phyloP scores from a whole-genome alignment of 1,140 invertebrate species.

The Caenorhabditis tropicalis region DNA sequence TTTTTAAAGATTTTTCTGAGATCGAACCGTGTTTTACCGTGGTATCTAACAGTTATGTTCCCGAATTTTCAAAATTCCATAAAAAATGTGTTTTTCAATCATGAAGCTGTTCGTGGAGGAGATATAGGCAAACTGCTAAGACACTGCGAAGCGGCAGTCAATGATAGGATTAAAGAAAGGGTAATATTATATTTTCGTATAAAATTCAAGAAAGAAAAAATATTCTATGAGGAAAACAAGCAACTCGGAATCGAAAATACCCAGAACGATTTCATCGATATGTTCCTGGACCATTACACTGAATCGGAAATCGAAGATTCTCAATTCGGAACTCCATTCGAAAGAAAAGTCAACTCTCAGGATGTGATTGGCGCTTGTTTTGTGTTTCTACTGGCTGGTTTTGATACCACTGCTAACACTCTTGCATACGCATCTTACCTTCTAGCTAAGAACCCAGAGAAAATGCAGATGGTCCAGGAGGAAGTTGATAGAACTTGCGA shows the following conservation, averaged over 20 bases:
- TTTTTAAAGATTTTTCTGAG: not conserved
- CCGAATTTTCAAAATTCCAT: not conserved
- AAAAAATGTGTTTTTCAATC: not conserved
- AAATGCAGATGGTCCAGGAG: conserved; percentile 71
- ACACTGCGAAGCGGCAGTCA: not conserved
- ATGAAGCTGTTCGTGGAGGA: not conserved
- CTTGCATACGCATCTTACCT: conserved; percentile 72
- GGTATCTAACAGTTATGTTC: conserved; percentile 1
- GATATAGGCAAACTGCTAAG: not conserved
- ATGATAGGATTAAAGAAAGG: conserved; percentile 1
- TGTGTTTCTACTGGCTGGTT: conserved; percentile 74
- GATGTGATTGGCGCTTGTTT: conserved; percentile 28
- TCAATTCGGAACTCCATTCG: not conserved
- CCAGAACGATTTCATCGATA: conserved; percentile 26
- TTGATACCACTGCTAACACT: conserved; percentile 72
- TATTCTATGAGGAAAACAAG: not conserved
- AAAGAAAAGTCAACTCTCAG: conserved; percentile 14
- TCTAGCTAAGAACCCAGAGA: conserved; percentile 72
- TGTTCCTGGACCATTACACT: conserved; percentile 12
- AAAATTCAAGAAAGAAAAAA: not conserved
- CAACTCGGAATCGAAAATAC: not conserved
- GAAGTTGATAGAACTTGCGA: conserved; percentile 66
- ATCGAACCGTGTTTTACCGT: not conserved
- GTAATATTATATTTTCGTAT: not conserved
- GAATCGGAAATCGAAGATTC: conserved; percentile 8